Base-by-base conservation (phyloP, 2,888 invertebrate genomes). In the Periphyllus acericola region DNA sequence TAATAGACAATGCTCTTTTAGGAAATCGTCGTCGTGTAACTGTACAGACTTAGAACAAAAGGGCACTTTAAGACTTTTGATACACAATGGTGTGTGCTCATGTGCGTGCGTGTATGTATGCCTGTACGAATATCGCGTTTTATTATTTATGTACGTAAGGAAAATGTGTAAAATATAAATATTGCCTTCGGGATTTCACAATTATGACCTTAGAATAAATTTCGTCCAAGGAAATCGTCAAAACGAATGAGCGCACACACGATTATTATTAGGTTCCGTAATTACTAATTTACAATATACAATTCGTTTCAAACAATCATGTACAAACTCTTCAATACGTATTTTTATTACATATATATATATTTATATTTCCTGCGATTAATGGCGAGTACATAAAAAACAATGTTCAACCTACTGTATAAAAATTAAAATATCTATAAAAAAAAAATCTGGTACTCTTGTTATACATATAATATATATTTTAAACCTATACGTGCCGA, bases 221-320 rank as follows among this genome's bases (percentile, higher is more conserved):
- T 81, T 40, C 36, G 40, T 68, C 66, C 68, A 9, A 81, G 34
- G 68, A 81, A 81, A 80, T 36, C 60, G 66, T 80, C 60, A 29
- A 52, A 66, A 66, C 17, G 60, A 80, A 80, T 29, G 80, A 68
- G 14, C 66, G 80, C 40, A 19, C 36, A 9, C 36, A 21, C 79
- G n/a, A 19, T 60, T 68, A 29, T 29, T 17, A 71, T 71, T 32
- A 4, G 29, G 32, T 29, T 71, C 17, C 8, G 25, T 66, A 71
- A 71, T 71, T 71, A 29, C 21, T 60, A 25, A 60, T 60, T 60
- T 60, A 60, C 71, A 17, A 71, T 29, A 71, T 71, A 60, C 19
- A 71, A 25, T 60, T 60, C 60, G 60, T 60, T 60, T 60, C 60
- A 25, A 60, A 60, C 60, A 71, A 71, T 71, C 32, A 32, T 32